These are phyloP conservation scores for Tachystola acroxantha DNA, from an alignment of 2,888 invertebrate genomes.

Conservation along the genomic window DNA sequence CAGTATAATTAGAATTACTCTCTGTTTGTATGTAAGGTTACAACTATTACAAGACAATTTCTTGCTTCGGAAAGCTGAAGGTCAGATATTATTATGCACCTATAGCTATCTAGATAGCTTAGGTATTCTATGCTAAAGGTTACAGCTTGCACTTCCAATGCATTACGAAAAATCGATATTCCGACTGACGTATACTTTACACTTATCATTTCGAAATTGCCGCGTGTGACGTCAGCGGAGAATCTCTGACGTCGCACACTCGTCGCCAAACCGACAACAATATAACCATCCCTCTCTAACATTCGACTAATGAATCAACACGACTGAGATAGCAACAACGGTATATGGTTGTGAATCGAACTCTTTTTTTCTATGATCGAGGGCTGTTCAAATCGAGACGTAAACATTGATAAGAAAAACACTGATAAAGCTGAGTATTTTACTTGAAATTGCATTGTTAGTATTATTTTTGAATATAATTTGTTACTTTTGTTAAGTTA, in stretches of 20 bases:
- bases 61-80: too few species aligned
- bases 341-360: conserved; percentile 70
- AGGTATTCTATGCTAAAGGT: background rate
- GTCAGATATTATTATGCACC: too few species aligned
- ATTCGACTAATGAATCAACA: conserved; percentile 38
- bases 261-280: conserved; percentile 29
- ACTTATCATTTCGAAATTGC: conserved; percentile 65
- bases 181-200: conserved; percentile 47
- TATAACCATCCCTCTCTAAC: conserved; percentile 39
- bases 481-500: too few species aligned
- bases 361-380: conserved; percentile 48
- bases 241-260: conserved; percentile 53
- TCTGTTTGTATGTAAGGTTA: too few species aligned
- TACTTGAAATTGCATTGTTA: too few species aligned
- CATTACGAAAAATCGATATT: conserved; percentile 52
- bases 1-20: too few species aligned
- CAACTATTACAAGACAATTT: too few species aligned
- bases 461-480: too few species aligned
- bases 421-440: conserved; percentile 56
- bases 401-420: conserved; percentile 47
- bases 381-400: conserved; percentile 51
- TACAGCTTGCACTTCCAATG: conserved; percentile 4
- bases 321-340: conserved; percentile 41
- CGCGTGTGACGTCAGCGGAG: conserved; percentile 68
- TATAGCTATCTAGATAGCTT: too few species aligned